Percentiles rank a stretch among this genome's conserved stretches.
phyloP scores from a whole-genome alignment of 2,888 invertebrate genomes.

The Dexiosoma caninum region DNA sequence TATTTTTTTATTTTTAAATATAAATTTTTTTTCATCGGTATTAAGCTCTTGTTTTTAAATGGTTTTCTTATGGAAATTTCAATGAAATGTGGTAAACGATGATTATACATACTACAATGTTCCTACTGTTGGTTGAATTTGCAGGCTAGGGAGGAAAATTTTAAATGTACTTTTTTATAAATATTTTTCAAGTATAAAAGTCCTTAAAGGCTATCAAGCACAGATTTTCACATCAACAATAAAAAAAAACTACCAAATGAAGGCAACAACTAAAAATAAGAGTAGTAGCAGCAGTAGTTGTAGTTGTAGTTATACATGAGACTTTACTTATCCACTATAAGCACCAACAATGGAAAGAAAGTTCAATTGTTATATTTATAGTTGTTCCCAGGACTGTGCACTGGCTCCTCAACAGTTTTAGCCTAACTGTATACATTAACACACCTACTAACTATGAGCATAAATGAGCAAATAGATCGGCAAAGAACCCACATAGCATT shows the following conservation, averaged over 20 bases:
- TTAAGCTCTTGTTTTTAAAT: constrained; percentile 65
- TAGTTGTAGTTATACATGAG: constrained; percentile 4
- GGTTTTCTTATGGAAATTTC: constrained; percentile 73
- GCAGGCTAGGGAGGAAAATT: constrained; percentile 54
- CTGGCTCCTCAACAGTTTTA: constrained; percentile 8
- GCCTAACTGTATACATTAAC: constrained; percentile 27
- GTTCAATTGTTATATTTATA: constrained; percentile 25
- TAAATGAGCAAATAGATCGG: constrained; percentile 12
- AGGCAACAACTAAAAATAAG: neutral
- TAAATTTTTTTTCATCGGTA: neutral
- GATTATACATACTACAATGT: constrained; percentile 62
- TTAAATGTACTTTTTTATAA: constrained; percentile 38
- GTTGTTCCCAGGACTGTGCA: constrained; percentile 1
- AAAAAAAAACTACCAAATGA: constrained; percentile 1
- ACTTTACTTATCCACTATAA: constrained; percentile 1
- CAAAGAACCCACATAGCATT: too few relatives aligned
- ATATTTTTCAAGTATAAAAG: constrained; percentile 30
- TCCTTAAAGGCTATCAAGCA: constrained; percentile 68
- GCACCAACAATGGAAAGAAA: constrained; percentile 25
- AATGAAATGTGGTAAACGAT: constrained; percentile 67
- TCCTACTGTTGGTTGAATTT: constrained; percentile 51
- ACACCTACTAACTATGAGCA: constrained; percentile 2
- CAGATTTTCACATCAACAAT: constrained; percentile 68
- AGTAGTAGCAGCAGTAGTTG: neutral
- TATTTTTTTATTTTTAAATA: neutral